Percentiles rank a stretch among this genome's conserved stretches.
Evolutionary conservation across 2,113 vertebrate genomes (phyloP).

Genomic region (Serilophus lunatus): DNA sequence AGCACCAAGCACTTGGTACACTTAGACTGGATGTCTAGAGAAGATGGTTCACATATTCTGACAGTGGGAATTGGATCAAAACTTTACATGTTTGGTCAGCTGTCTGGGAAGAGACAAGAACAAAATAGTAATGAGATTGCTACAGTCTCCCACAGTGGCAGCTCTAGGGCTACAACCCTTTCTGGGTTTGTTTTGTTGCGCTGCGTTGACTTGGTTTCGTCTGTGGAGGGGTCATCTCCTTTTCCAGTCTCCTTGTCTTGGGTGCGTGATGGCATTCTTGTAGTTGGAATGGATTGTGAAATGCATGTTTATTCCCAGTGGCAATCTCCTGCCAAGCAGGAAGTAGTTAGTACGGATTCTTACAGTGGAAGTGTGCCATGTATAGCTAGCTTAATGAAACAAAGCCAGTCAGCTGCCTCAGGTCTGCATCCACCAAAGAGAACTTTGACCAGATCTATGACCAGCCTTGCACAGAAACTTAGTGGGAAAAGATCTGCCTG

Average conservation of each 20-base stretch:
- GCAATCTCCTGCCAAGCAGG: conserved; percentile 83
- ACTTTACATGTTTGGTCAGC: conserved; percentile 91
- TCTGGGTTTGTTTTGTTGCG: conserved; percentile 87
- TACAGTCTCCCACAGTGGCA: conserved; percentile 66
- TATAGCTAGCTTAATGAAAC: conserved; percentile 81
- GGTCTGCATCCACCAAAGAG: conserved; percentile 78
- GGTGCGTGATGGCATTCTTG: conserved; percentile 96
- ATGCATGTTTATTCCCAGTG: conserved; percentile 99
- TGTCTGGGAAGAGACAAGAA: conserved; percentile 87
- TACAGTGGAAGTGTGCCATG: conserved; percentile 81
- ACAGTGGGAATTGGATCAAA: conserved; percentile 94
- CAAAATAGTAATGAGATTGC: conserved; percentile 78
- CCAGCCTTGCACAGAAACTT: conserved; percentile 94
- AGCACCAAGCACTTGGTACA: conserved; percentile 82
- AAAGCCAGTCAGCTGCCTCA: conserved; percentile 77
- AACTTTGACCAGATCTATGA: conserved; percentile 88
- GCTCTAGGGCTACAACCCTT: conserved; percentile 58
- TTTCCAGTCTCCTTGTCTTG: conserved; percentile 95
- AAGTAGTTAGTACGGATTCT: conserved; percentile 54
- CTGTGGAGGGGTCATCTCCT: conserved; percentile 89
- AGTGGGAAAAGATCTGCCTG: conserved; percentile 88
- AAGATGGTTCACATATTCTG: conserved; percentile 94
- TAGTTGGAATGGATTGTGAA: conserved; percentile 98
- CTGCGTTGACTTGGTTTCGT: conserved; percentile 89
- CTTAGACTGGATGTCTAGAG: conserved; percentile 97